These are phyloP conservation scores for Marcusenius ussheri DNA, from an alignment of 2,113 vertebrate genomes.

Conservation along the genomic window DNA sequence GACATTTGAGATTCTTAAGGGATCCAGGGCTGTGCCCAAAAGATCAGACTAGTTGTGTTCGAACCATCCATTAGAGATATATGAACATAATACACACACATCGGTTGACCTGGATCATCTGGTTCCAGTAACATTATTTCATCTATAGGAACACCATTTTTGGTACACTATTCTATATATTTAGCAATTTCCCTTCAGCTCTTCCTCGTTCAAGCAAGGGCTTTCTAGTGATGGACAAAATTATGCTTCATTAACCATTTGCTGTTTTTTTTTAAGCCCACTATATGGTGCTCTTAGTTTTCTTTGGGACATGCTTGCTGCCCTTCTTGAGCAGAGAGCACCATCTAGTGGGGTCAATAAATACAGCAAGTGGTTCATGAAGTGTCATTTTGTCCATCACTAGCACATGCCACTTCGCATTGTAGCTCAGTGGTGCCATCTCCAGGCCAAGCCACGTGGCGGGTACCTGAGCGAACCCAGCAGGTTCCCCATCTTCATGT, in stretches of 20 bases:
- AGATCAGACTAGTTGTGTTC: neutral
- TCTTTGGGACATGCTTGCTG: no score
- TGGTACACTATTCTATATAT: neutral
- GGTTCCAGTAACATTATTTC: neutral
- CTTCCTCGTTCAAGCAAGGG: neutral
- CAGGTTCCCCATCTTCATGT: slow-evolving; percentile 67
- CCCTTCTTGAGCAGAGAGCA: neutral
- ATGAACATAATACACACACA: neutral
- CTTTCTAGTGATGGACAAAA: no score
- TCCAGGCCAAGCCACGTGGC: neutral
- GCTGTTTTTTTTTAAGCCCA: no score
- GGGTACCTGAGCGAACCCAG: slow-evolving; percentile 77
- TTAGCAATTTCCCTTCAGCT: neutral
- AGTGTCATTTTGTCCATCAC: neutral
- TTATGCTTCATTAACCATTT: no score
- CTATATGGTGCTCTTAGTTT: no score
- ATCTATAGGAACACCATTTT: neutral
- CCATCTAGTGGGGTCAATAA: neutral
- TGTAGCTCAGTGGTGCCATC: neutral
- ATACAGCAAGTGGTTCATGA: neutral
- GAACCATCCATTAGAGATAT: neutral
- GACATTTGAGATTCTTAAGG: neutral
- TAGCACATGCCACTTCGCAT: neutral
- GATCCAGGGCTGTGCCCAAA: neutral
- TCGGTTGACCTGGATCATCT: neutral